Evolutionary conservation across 2,888 invertebrate species (phyloP), one percentile per base, ranked within the genome.

Genomic region (Melolontha melolontha): DNA sequence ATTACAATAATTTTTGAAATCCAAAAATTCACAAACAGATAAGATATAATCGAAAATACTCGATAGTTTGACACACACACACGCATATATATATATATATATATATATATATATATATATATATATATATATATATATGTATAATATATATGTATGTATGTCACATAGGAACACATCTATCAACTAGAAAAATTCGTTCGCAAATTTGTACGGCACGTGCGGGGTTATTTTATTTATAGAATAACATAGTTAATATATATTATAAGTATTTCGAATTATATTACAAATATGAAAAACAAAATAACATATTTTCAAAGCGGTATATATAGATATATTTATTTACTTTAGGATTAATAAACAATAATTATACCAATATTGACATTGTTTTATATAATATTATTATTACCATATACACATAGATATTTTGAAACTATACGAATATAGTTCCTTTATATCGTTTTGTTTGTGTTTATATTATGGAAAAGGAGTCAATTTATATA

Each of bases 1-100:
- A 55, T 55, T 40, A 55, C 22, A 40, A 22, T 4, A 4, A 55
- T 55, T 55, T 42, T 41, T 14, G 12, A 8, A 59, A 59, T 29
- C 17, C 11, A 59, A 59, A 59, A 59, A 59, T 59, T 42, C 44
- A 27, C 17, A 8, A 29, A 5, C 17, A 59, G 59, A 47, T 59
- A 59, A 59, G 59, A 59, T 59, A 59, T 59, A 44, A 40, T n/a
- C n/a, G 29, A 59, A n/a, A 12, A 14, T 44, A 59, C 44, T 29
- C 44, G 44, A 59, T 27, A 12, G 29, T 12, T 22, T 17, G 41
- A 41, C 22, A 22, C 27, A 22, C 4, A 41, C 22, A 22, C 27
- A 22, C 4, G 22, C 4, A 2, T 22, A 4, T 22, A 22, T 22
- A 4, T 22, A 22, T 2, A 2, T 22, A 22, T 4, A 4, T 4